Evolutionary conservation across 2,888 invertebrate genomes (phyloP), one percentile per base, ranked within the genome.

Genomic region (Melitaea athalia): DNA sequence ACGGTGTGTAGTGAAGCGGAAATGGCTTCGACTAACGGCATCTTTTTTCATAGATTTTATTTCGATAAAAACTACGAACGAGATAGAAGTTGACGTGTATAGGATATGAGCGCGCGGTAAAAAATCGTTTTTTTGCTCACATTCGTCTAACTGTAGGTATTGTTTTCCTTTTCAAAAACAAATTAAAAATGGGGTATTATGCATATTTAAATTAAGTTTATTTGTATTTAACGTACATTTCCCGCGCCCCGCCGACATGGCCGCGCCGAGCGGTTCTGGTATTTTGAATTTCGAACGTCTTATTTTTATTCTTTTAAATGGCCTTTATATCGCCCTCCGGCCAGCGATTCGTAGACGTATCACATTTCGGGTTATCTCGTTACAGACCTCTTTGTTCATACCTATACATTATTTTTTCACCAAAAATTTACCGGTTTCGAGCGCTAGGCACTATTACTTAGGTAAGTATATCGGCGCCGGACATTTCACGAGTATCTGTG

Each of bases 301-400:
- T 72, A 79, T 84, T 82, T 70, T 72, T 74, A 71, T 81, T 86
- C 84, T 85, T 84, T 81, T 81, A 84, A 86, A 83, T 83, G 81
- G 85, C 82, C 84, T 89, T 87, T 89, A 88, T 88, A 85, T 88
- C 81, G 84, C 86, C 88, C 85, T 85, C 85, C 84, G 84, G 86
- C 86, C 86, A 85, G 79, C 80, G 86, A 86, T 86, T 87, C 87
- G 86, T 89, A 86, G 85, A 81, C 84, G 82, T 88, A 89, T 92
- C 89, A 83, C 88, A 87, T 92, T 91, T 89, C 91, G 82, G 79
- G 85, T 86, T 88, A 88, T 89, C 87, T 91, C 85, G 87, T 90
- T 88, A 87, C 88, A 83, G 77, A 80, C 79, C 52, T 77, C 85
- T 85, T 86, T 87, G 85, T 84, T 73, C 71, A 67, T 69, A 81